Conservation (phyloP, 2,888 invertebrate species). For the Hirtodrosophila alboralis region DNA sequence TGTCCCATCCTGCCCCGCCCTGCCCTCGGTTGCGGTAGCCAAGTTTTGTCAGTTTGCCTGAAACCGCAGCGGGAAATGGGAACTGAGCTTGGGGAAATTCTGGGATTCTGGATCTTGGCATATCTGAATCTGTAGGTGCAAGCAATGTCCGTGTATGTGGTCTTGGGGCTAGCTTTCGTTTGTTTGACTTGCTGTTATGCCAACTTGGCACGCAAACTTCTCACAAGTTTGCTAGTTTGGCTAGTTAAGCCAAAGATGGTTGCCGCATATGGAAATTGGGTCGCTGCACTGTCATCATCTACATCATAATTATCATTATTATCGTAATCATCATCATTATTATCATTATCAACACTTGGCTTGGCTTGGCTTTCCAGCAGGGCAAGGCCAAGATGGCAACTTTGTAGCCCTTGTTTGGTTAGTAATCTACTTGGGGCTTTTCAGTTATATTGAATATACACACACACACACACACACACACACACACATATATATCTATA, state of each 20-base stretch:
- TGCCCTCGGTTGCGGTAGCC: slow-evolving; percentile 55
- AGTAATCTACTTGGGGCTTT: slow-evolving; percentile 65
- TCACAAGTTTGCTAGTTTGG: slow-evolving; percentile 69
- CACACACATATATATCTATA: slow-evolving; percentile 1
- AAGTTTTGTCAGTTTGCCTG: slow-evolving; percentile 53
- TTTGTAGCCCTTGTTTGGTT: slow-evolving; percentile 64
- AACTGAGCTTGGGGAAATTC: slow-evolving; percentile 2
- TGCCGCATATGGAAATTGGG: slow-evolving; percentile 74
- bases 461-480: slow-evolving; percentile 13
- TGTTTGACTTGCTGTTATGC: slow-evolving; percentile 73
- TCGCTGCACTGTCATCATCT: slow-evolving; percentile 42
- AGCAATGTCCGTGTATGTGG: slow-evolving; percentile 45
- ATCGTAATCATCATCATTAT: slow-evolving; percentile 6
- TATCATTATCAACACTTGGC: slow-evolving; percentile 25
- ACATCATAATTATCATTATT: slow-evolving; percentile 16
- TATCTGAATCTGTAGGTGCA: slow-evolving; percentile 34
- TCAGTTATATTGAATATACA: slow-evolving; percentile 36
- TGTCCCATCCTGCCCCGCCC: too few species aligned
- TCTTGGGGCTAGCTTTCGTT: slow-evolving; percentile 49
- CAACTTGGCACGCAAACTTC: slow-evolving; percentile 75
- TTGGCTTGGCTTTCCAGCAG: slow-evolving; percentile 45
- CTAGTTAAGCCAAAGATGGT: slow-evolving; percentile 70
- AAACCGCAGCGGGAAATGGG: slow-evolving; percentile 43
- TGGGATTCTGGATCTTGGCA: not conserved
- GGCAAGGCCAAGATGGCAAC: slow-evolving; percentile 59